These are phyloP conservation scores for Drosophila falleni DNA, from an alignment of 2,888 invertebrate genomes.

Conservation along the genomic window DNA sequence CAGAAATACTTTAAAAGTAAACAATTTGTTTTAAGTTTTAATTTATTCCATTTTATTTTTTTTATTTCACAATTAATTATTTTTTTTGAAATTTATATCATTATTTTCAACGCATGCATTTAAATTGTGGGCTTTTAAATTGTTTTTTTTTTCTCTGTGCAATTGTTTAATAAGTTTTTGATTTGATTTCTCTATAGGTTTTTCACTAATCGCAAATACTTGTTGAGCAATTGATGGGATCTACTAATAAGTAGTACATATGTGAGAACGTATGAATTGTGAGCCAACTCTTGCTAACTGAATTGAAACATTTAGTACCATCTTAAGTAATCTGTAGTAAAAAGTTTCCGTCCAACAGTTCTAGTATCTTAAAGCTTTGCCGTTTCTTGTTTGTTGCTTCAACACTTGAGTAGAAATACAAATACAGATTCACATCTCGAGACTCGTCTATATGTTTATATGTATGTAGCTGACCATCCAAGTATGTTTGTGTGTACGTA, in stretches of 20 bases:
- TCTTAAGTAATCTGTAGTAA: slow-evolving; percentile 23
- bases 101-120: slow-evolving; percentile 65
- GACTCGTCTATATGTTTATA: slow-evolving; percentile 22
- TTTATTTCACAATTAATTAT: slow-evolving; percentile 57
- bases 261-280: slow-evolving; percentile 18
- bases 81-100: slow-evolving; percentile 56
- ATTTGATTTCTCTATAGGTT: slow-evolving; percentile 49
- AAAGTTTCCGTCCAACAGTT: slow-evolving; percentile 56
- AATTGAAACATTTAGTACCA: slow-evolving; percentile 35
- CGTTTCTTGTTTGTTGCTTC: slow-evolving; percentile 69
- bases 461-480: slow-evolving; percentile 40
- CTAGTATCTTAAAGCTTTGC: slow-evolving; percentile 77
- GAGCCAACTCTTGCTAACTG: slow-evolving; percentile 39
- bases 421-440: slow-evolving; percentile 31
- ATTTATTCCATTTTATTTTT: slow-evolving; percentile 34
- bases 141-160: slow-evolving; percentile 43
- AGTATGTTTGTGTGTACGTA: slow-evolving; percentile 24
- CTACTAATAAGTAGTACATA: slow-evolving; percentile 24
- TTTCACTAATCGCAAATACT: slow-evolving; percentile 43
- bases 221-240: slow-evolving; percentile 43
- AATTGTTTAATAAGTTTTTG: slow-evolving; percentile 51
- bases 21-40: slow-evolving; percentile 50
- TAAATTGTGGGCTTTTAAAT: slow-evolving; percentile 46
- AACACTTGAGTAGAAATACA: slow-evolving; percentile 56
- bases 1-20: slow-evolving; percentile 76